Evolutionary conservation across 1,140 invertebrate species (phyloP).

Genomic region (Mactra quadrangularis): DNA sequence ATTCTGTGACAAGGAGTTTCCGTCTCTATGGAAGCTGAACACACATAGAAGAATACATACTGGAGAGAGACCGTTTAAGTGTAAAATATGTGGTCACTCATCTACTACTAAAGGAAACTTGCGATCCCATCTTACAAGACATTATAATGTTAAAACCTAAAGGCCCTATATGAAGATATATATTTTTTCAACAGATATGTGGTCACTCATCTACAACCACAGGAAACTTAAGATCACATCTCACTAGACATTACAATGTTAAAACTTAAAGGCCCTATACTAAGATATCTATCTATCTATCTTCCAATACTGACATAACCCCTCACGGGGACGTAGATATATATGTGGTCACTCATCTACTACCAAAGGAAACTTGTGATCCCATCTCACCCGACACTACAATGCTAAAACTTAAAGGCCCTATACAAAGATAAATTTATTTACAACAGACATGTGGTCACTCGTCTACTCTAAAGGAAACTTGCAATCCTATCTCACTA

Average conservation of each 20-base stretch:
- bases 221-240: conserved; percentile 29
- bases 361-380: conserved; percentile 25
- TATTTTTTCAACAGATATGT: conserved; percentile 6
- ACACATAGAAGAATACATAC: conserved; percentile 33
- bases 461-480: conserved; percentile 27
- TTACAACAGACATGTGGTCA: conserved; percentile 34
- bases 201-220: conserved; percentile 15
- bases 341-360: conserved; percentile 16
- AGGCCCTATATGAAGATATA: conserved; percentile 10
- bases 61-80: conserved; percentile 47
- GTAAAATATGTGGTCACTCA: not conserved
- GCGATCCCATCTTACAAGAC: not conserved
- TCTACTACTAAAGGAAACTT: conserved; percentile 43
- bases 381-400: not conserved
- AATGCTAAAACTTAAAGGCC: no score
- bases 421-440: conserved; percentile 17
- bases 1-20: conserved; percentile 31
- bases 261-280: conserved; percentile 17
- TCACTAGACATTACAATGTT: not conserved
- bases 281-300: no score
- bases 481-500: conserved; percentile 9
- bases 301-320: not conserved
- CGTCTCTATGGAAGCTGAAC: conserved; percentile 5
- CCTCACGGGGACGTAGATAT: conserved; percentile 32
- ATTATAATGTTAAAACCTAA: no score